Conservation (phyloP, 2,888 invertebrate species). For the Synergus umbraculus region DNA sequence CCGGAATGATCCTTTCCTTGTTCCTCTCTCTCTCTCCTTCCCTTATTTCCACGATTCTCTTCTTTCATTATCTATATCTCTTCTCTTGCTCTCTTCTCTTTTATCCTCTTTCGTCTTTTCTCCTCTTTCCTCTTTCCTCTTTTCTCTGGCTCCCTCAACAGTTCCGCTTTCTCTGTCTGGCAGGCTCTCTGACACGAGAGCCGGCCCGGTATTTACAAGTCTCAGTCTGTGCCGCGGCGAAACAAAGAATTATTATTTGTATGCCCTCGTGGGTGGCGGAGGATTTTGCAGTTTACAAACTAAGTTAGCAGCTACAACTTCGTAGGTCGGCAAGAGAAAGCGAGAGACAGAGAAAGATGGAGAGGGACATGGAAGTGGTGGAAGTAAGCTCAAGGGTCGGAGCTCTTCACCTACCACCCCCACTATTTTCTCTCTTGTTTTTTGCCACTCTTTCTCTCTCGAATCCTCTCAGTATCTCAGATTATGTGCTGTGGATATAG, state of each 20-base stretch:
- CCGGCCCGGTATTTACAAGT: conserved; percentile 74
- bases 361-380: conserved; percentile 42
- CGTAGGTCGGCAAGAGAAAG: conserved; percentile 57
- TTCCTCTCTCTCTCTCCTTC: conserved; percentile 48
- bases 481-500: conserved; percentile 70
- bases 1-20: conserved; percentile 68
- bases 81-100: conserved; percentile 54
- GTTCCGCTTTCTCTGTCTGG: conserved; percentile 54
- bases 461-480: conserved; percentile 64
- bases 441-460: conserved; percentile 57
- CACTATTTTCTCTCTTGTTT: not conserved
- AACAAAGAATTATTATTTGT: conserved; percentile 77
- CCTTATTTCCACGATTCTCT: conserved; percentile 40
- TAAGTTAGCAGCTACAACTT: conserved; percentile 74
- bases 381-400: conserved; percentile 32
- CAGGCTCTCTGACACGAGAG: conserved; percentile 56
- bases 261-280: conserved; percentile 71
- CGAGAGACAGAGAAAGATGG: conserved; percentile 12
- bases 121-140: conserved; percentile 52
- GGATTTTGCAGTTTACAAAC: conserved; percentile 76
- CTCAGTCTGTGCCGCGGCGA: conserved; percentile 66
- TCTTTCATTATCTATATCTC: conserved; percentile 47
- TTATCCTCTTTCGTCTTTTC: conserved; percentile 46
- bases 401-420: conserved; percentile 1
- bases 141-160: conserved; percentile 50